Evolutionary conservation across 2,113 vertebrate genomes (phyloP), one percentile per base, ranked within the genome.

Genomic region (Aptenodytes forsteri): DNA sequence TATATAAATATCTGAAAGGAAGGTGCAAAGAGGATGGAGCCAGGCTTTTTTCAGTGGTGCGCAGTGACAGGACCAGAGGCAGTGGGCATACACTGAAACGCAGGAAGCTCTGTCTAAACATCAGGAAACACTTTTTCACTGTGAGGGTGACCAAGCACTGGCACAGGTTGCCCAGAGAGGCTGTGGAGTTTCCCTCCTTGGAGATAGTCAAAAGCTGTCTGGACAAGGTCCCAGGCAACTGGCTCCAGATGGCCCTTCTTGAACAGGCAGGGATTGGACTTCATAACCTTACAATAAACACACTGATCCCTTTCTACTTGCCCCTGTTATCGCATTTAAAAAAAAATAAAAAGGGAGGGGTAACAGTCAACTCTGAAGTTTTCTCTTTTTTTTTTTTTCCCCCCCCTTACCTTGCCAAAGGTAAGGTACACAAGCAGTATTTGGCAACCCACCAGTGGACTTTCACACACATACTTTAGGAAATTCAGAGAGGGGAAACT

Each of bases 21-120:
- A 13, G 12, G 4, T 54, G 46, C n/a, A 59, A 30, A 40, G 29
- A 32, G 18, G 40, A 32, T 5, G 5, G 58, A 79, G 19, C 22
- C 12, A 44, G 34, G 50, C 36, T 85, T 6, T 66, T n/a, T 34
- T 58, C 52, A n/a, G 44, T 52, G 27, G 22, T 83, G 49, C 29
- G 3, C 2, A 32, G 38, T 46, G 38, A 30, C 23, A 27, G 30
- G 40, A 42, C 15, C 14, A 55, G n/a, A 62, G 26, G 42, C 30
- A 52, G 0, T 17, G 9, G 44, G 7, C 10, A 38, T 19, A 34
- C 21, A 29, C 11, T 64, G 29, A 16, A 76, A 44, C 1, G 1
- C 22, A 36, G 47, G 16, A 82, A 21, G 19, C 25, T 54, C 16
- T 25, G 3, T 13, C 20, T 81, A 54, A 55, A 29, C 9, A 16